Evolutionary conservation across 2,888 invertebrate genomes (phyloP).

Genomic region (Papilio gigon): DNA sequence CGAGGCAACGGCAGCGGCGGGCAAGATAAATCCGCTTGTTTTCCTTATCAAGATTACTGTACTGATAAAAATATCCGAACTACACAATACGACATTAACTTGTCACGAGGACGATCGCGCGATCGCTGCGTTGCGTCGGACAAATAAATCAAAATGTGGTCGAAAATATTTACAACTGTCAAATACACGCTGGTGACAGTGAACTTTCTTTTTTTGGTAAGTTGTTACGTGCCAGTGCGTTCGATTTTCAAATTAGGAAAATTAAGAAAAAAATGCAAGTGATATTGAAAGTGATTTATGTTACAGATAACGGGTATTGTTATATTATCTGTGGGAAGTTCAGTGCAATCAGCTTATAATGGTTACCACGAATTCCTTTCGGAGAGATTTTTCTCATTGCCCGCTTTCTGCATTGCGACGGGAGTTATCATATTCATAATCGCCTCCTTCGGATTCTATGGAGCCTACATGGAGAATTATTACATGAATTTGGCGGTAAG

Average conservation of each 20-base stretch:
- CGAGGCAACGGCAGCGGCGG: constrained; percentile 47
- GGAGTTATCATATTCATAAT: constrained; percentile 89
- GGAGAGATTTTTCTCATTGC: constrained; percentile 88
- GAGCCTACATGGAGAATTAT: constrained; percentile 92
- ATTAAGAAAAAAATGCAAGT: constrained; percentile 40
- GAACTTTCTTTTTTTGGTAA: constrained; percentile 76
- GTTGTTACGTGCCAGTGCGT: constrained; percentile 48
- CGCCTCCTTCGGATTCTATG: constrained; percentile 94
- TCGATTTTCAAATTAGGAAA: constrained; percentile 34
- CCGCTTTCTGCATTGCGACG: constrained; percentile 86
- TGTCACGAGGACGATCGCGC: constrained; percentile 56
- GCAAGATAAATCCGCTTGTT: constrained; percentile 73
- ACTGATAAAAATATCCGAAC: constrained; percentile 75
- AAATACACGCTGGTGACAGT: constrained; percentile 71
- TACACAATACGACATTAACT: constrained; percentile 56
- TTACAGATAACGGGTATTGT: constrained; percentile 91
- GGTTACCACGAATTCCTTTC: constrained; percentile 86
- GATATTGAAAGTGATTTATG: constrained; percentile 44
- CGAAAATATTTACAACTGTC: constrained; percentile 76
- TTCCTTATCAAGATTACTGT: constrained; percentile 77
- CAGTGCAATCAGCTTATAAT: constrained; percentile 85
- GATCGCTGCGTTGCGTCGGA: constrained; percentile 40
- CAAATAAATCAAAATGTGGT: constrained; percentile 65
- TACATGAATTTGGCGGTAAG: constrained; percentile 90
- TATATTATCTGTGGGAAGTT: constrained; percentile 88